Evolutionary conservation across 2,113 vertebrate species (phyloP).

Genomic region (Pelecanoides urinatrix): DNA sequence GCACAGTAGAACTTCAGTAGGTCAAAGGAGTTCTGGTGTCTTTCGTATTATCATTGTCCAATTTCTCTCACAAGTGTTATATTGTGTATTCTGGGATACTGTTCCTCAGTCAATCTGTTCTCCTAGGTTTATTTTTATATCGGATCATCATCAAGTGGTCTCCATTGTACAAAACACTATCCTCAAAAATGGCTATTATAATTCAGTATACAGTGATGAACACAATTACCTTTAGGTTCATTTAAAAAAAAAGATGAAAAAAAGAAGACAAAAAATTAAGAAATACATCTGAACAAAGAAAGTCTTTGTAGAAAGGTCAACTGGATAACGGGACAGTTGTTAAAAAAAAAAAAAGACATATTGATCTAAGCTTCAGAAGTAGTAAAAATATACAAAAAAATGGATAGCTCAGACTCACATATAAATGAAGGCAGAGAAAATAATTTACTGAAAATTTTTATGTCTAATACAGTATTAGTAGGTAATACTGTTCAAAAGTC

Average conservation of each 20-base stretch:
- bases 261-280: not conserved
- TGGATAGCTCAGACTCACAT: not conserved
- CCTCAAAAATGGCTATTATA: constrained; percentile 23
- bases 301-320: not conserved
- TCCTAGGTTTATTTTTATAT: constrained; percentile 37
- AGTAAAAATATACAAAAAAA: not conserved
- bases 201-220: constrained; percentile 9
- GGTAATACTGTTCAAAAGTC: not conserved
- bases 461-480: not conserved
- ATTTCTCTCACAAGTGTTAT: not conserved
- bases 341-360: not conserved
- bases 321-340: not conserved
- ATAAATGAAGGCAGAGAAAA: not conserved
- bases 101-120: not conserved
- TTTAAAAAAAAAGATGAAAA: not conserved
- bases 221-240: constrained; percentile 14
- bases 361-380: not conserved
- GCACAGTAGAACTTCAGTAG: not conserved
- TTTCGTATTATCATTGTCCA: not conserved
- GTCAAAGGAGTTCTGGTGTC: not conserved
- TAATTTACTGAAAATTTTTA: not conserved
- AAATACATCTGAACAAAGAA: constrained; percentile 1
- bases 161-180: not conserved
- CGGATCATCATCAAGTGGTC: constrained; percentile 16
- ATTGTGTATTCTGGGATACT: not conserved